These are phyloP conservation scores for Erpornis zantholeuca DNA, from an alignment of 2,113 vertebrate genomes.

Conservation along the genomic window DNA sequence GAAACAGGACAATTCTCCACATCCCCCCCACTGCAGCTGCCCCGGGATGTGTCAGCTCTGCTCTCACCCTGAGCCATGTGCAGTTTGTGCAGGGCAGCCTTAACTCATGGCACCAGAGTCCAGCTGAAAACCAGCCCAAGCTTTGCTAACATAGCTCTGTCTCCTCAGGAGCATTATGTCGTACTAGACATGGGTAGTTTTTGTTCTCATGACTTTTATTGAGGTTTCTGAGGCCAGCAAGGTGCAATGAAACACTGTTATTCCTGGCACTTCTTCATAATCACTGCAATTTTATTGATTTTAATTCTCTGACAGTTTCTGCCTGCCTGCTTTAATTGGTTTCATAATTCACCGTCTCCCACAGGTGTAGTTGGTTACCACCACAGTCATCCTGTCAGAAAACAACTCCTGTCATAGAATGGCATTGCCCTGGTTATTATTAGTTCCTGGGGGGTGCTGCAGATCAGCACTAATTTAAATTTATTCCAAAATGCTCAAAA, in stretches of 20 bases:
- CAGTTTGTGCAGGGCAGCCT: neutral
- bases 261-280: neutral
- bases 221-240: neutral
- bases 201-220: neutral
- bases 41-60: neutral
- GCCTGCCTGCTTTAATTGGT: slow-evolving; percentile 7
- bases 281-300: neutral
- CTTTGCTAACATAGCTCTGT: neutral
- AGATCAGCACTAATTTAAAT: slow-evolving; percentile 38
- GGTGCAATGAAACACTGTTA: neutral
- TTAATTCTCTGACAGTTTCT: neutral
- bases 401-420: neutral
- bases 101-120: neutral
- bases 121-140: neutral
- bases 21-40: neutral
- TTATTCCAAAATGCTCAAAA: slow-evolving; percentile 23
- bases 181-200: neutral
- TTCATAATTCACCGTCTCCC: neutral
- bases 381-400: slow-evolving; percentile 4
- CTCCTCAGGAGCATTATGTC: neutral
- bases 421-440: slow-evolving; percentile 28
- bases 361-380: neutral
- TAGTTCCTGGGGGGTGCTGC: slow-evolving; percentile 15
- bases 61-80: neutral
- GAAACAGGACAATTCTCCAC: neutral